Evolutionary conservation across 2,113 vertebrate species (phyloP).

Genomic region (Rhizomys pruinosus): DNA sequence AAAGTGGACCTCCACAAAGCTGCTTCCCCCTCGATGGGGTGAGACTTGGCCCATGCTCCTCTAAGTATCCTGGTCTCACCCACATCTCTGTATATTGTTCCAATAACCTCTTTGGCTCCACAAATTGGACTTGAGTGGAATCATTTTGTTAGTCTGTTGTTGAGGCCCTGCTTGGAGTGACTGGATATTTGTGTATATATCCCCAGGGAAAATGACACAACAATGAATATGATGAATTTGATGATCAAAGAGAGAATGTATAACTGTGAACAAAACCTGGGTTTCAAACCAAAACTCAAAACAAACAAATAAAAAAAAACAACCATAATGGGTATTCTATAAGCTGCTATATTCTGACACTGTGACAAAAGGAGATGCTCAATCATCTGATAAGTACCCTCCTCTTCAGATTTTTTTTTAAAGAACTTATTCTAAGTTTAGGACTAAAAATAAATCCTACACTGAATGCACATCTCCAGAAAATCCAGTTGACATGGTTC

Average conservation of each 20-base stretch:
- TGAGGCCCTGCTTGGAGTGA: background rate
- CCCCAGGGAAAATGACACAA: background rate
- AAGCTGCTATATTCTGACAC: background rate
- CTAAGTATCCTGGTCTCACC: background rate
- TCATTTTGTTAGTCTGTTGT: background rate
- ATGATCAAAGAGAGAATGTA: background rate
- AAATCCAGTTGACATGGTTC: background rate
- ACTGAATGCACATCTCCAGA: background rate
- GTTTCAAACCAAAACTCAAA: background rate
- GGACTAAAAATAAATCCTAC: constrained; percentile 24
- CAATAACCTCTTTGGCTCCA: background rate
- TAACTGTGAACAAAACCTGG: background rate
- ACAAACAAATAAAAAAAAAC: background rate
- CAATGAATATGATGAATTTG: background rate
- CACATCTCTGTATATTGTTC: too few relatives aligned
- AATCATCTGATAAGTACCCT: background rate
- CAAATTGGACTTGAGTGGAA: background rate
- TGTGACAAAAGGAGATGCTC: background rate
- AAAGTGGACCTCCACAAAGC: background rate
- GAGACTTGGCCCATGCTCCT: background rate
- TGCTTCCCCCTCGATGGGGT: too few relatives aligned
- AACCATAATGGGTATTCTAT: background rate
- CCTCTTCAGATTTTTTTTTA: background rate
- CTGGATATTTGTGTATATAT: too few relatives aligned
- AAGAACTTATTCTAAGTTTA: constrained; percentile 4